These are phyloP conservation scores for Orussus abietinus DNA, from an alignment of 1,140 invertebrate genomes.

Conservation along the genomic window DNA sequence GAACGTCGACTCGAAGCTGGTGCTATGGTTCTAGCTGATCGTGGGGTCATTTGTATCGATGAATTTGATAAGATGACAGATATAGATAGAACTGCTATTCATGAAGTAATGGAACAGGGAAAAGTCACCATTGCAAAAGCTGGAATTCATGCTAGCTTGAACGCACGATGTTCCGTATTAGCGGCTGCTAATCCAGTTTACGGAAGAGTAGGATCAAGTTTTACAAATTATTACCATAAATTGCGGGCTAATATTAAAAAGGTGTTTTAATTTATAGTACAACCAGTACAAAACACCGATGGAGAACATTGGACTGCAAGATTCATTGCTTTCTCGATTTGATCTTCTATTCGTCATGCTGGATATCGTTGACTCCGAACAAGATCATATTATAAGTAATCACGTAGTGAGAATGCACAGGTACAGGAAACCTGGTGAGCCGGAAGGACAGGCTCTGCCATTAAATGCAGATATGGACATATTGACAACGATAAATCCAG, in stretches of 20 bases:
- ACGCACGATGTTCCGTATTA: slow-evolving; percentile 95
- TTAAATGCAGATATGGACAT: slow-evolving; percentile 76
- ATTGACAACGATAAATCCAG: slow-evolving; percentile 75
- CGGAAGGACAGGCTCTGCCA: slow-evolving; percentile 90
- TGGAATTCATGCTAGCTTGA: slow-evolving; percentile 96
- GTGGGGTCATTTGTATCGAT: slow-evolving; percentile 98
- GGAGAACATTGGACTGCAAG: slow-evolving; percentile 99
- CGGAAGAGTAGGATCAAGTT: slow-evolving; percentile 69
- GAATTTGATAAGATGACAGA: slow-evolving; percentile 99
- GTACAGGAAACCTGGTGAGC: slow-evolving; percentile 85
- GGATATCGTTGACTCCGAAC: slow-evolving; percentile 86
- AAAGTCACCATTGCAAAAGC: slow-evolving; percentile 98
- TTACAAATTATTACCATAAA: slow-evolving; percentile 1
- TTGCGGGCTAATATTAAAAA: no score
- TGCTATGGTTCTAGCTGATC: slow-evolving; percentile 98
- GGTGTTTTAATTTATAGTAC: slow-evolving; percentile 66
- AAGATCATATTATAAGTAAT: slow-evolving; percentile 89
- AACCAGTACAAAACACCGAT: slow-evolving; percentile 99
- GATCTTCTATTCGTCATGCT: slow-evolving; percentile 97
- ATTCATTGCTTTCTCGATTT: slow-evolving; percentile 97
- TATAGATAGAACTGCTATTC: slow-evolving; percentile 97
- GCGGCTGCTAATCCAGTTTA: slow-evolving; percentile 99
- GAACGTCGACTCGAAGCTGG: slow-evolving; percentile 91
- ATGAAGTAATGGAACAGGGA: slow-evolving; percentile 96
- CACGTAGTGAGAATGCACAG: slow-evolving; percentile 97